Conservation (phyloP, 2,888 invertebrate species). For the Trissoscelio sp. region DNA sequence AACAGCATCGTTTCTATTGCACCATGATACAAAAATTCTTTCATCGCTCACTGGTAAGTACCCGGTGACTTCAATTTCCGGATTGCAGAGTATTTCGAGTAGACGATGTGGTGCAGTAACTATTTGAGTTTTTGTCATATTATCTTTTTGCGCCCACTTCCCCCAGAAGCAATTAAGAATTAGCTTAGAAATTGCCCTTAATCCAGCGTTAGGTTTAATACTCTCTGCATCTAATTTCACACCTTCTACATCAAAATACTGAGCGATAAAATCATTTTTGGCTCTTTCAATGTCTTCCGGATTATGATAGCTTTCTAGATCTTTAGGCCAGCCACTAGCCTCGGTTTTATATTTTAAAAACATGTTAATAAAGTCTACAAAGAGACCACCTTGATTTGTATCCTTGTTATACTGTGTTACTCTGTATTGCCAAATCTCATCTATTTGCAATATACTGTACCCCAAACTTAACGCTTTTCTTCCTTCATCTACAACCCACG, state of each 20-base stretch:
- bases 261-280: not conserved
- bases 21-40: not conserved
- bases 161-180: slow-evolving; percentile 41
- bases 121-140: slow-evolving; percentile 15
- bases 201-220: slow-evolving; percentile 6
- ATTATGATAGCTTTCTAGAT: too few relatives aligned
- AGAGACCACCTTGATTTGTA: slow-evolving; percentile 1
- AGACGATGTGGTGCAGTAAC: not conserved
- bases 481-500: slow-evolving; percentile 79
- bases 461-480: slow-evolving; percentile 75
- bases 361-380: slow-evolving; percentile 29
- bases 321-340: slow-evolving; percentile 22
- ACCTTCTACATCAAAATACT: slow-evolving; percentile 4
- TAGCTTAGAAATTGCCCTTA: slow-evolving; percentile 14
- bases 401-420: slow-evolving; percentile 12
- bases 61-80: not conserved
- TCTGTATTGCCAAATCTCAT: slow-evolving; percentile 78
- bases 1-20: not conserved
- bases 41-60: slow-evolving; percentile 14
- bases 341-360: slow-evolving; percentile 41
- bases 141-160: slow-evolving; percentile 14
- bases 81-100: not conserved
- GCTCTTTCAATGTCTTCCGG: not conserved
- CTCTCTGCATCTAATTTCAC: not conserved
- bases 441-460: slow-evolving; percentile 75